Percentiles rank a stretch among this genome's conserved stretches.
Evolutionary conservation across 2,888 invertebrate genomes (phyloP).

Genomic region (Cerastis leucographa): DNA sequence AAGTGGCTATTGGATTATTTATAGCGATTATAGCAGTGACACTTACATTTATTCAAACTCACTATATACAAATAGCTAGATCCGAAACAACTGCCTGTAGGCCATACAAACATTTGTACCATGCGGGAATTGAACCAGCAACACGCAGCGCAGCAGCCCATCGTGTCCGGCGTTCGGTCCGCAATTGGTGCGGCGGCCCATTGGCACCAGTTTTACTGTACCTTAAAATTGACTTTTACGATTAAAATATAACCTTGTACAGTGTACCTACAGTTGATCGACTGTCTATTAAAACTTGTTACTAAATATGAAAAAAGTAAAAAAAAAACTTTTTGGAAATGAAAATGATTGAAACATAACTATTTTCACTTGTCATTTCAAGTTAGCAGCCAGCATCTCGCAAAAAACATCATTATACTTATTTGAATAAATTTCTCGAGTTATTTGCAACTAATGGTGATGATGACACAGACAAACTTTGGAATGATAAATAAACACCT

Average conservation of each 20-base stretch:
- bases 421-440: not conserved
- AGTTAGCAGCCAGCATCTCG: not conserved
- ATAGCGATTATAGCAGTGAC: not conserved
- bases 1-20: constrained; percentile 35
- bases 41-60: not conserved
- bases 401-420: not conserved
- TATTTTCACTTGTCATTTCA: not conserved
- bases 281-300: not conserved
- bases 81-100: not conserved
- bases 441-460: not conserved
- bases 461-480: not conserved
- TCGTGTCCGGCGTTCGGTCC: not conserved
- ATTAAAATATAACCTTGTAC: not conserved
- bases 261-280: not conserved
- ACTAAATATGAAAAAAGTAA: not conserved
- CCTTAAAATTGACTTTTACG: no score
- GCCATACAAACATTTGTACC: not conserved
- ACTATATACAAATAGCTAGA: not conserved
- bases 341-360: no score
- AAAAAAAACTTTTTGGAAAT: not conserved
- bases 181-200: no score
- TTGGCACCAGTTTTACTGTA: no score
- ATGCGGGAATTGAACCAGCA: not conserved
- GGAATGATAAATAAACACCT: not conserved
- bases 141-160: not conserved